Evolutionary conservation across 2,113 vertebrate species (phyloP).

Genomic region (Saimiri boliviensis): DNA sequence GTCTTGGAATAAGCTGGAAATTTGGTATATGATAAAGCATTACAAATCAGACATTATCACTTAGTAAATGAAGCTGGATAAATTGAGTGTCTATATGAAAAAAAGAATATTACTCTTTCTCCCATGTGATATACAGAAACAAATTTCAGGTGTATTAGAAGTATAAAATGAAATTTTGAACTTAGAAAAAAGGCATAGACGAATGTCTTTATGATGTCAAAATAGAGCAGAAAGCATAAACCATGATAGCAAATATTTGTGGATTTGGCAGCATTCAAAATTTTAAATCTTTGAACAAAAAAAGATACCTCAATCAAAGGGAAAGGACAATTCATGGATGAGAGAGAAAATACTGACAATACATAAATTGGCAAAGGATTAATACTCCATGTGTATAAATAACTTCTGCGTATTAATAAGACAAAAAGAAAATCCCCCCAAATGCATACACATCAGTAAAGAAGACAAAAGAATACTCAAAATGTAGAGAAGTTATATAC

Average conservation of each 20-base stretch:
- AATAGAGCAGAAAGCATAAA: background rate
- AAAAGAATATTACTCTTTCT: background rate
- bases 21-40: background rate
- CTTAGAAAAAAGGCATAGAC: background rate
- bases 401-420: background rate
- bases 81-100: background rate
- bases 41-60: background rate
- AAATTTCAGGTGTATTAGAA: background rate
- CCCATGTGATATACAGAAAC: background rate
- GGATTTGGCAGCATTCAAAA: background rate
- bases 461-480: background rate
- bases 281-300: conserved; percentile 34
- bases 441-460: background rate
- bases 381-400: background rate
- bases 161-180: conserved; percentile 30
- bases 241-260: background rate
- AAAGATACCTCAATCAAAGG: background rate
- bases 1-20: background rate
- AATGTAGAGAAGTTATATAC: background rate
- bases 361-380: background rate
- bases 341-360: background rate
- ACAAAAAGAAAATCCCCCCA: background rate
- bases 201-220: background rate
- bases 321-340: background rate
- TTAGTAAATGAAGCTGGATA: background rate